Base-by-base conservation (phyloP, 2,888 invertebrate genomes). In the Andrena marginata region DNA sequence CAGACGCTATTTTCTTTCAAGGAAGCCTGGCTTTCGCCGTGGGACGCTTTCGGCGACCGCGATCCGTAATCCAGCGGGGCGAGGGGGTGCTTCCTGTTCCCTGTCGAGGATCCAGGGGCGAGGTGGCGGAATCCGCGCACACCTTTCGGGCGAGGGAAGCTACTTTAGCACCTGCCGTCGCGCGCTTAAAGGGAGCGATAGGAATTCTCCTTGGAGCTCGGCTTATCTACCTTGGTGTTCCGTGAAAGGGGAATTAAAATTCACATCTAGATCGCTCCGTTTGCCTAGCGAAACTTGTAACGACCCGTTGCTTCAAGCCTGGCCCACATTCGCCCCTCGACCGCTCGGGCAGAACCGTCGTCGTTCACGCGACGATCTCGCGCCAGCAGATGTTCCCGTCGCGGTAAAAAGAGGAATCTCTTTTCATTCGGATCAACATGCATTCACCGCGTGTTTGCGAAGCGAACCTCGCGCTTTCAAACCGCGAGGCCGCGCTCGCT, bases 401-500 rank as follows among this genome's bases (percentile, higher is more conserved):
- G 23, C 59, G 65, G 29, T 59, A 65, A 75, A 42, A 70, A 51
- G 56, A 23, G 42, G 48, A 68, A 63, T 51, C 64, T 71, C 59
- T 51, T 65, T 59, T 59, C 65, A 67, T 67, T 80, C 60, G n/a
- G 70, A 78, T 77, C 71, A 51, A 65, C 70, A 70, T 65, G 70
- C 80, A 80, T 80, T 78, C 80, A 80, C 64, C 63, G 70, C 65
- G 77, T 78, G 78, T 78, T 70, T 70, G 70, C 16, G n/a, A 31
- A 63, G 80, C 65, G 60, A 80, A 70, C 76, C 76, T 60, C 75
- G 73, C 77, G 48, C 48, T 64, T 59, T 73, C 64, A 56, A 0
- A 2, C 59, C 26, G 42, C 1, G 33, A 74, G 48, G 59, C 64
- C n/a, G 51, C 35, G 70, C 29, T 23, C 35, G 70, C 29, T 23